Evolutionary conservation across 2,113 vertebrate species (phyloP).

Genomic region (Opisthocomus hoazin): DNA sequence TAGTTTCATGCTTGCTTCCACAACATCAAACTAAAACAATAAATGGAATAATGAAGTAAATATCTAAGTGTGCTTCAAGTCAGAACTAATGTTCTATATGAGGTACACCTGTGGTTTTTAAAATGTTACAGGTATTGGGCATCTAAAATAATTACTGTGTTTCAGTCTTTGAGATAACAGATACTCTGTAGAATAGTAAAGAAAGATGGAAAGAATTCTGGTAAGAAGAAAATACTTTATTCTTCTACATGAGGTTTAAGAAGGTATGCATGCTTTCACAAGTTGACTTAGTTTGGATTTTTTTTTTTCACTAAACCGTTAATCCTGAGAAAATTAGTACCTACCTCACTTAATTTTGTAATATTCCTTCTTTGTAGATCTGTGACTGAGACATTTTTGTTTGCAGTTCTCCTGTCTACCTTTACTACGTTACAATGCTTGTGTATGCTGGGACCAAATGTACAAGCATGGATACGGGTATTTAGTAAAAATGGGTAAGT

Average conservation of each 20-base stretch:
- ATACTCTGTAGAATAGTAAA: too few species aligned
- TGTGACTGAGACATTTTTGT: conserved; percentile 89
- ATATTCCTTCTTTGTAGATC: conserved; percentile 68
- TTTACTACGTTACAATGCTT: conserved; percentile 91
- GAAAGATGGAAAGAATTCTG: too few species aligned
- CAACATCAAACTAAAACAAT: not conserved
- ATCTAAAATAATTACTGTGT: not conserved
- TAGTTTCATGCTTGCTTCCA: not conserved
- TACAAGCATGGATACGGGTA: conserved; percentile 92
- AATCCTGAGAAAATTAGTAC: not conserved
- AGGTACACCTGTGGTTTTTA: not conserved
- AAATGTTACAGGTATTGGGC: not conserved
- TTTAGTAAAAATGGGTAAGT: conserved; percentile 94
- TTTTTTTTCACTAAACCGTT: too few species aligned
- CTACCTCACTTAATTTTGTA: not conserved
- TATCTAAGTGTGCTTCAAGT: not conserved
- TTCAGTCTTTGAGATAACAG: not conserved
- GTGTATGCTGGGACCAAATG: conserved; percentile 90
- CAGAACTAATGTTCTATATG: not conserved
- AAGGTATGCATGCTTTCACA: not conserved
- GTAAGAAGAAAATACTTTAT: not conserved
- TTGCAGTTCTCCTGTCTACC: conserved; percentile 87
- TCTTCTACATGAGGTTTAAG: not conserved
- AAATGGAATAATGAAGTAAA: not conserved
- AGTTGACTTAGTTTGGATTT: not conserved